Percentiles rank a stretch among this genome's conserved stretches.
Evolutionary conservation across 2,888 invertebrate genomes (phyloP).

Genomic region (Orgyia antiqua): DNA sequence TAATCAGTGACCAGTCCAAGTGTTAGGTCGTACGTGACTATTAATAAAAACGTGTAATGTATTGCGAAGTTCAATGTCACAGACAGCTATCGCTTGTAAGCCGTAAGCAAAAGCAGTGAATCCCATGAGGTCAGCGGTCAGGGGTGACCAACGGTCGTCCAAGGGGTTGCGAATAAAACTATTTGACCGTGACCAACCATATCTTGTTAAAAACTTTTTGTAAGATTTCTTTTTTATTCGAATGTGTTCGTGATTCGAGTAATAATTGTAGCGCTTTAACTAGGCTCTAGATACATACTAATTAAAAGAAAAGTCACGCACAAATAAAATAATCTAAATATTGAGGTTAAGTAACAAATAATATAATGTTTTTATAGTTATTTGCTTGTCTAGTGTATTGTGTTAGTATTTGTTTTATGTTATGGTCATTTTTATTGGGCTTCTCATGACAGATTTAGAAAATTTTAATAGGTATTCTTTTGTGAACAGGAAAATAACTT

Average conservation of each 20-base stretch:
- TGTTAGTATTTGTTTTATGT: too few species aligned
- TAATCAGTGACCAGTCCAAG: background rate
- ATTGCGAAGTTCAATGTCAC: conserved; percentile 52
- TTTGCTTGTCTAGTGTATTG: too few species aligned
- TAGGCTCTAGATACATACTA: conserved; percentile 5
- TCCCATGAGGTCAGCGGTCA: conserved; percentile 69
- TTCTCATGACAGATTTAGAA: too few species aligned
- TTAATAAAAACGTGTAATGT: conserved; percentile 8
- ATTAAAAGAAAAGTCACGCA: conserved; percentile 6
- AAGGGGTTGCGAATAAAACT: conserved; percentile 62
- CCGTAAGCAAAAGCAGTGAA: conserved; percentile 40
- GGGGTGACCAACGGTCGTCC: conserved; percentile 64
- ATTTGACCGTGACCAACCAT: conserved; percentile 34
- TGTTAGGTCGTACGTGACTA: conserved; percentile 3
- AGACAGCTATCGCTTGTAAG: conserved; percentile 26
- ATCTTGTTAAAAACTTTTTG: conserved; percentile 5
- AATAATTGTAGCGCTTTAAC: conserved; percentile 3
- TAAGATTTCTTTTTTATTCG: conserved; percentile 2
- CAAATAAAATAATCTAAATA: conserved; percentile 2
- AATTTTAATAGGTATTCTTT: too few species aligned
- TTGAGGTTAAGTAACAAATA: background rate
- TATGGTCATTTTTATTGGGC: too few species aligned
- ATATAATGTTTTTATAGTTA: conserved; percentile 1
- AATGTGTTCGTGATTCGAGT: conserved; percentile 6
- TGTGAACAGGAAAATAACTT: too few species aligned